These are phyloP conservation scores for Didymodactylos carnosus DNA, from an alignment of 2,888 invertebrate genomes.

Conservation along the genomic window DNA sequence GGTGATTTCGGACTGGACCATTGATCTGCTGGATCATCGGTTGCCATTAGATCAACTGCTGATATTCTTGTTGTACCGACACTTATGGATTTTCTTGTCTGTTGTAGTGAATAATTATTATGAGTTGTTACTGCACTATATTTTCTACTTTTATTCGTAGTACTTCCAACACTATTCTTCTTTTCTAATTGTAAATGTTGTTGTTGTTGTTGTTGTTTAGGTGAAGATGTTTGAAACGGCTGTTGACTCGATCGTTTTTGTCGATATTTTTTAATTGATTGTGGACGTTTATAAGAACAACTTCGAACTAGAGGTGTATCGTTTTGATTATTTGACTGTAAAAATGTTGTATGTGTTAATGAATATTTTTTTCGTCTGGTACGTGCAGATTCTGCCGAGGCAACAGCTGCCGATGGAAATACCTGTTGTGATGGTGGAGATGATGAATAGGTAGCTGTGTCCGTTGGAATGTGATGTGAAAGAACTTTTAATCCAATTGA, in stretches of 20 bases:
- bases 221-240: no score
- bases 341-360: neutral
- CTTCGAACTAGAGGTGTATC: slow-evolving; percentile 1
- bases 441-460: no score
- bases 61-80: neutral
- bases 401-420: neutral
- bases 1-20: neutral
- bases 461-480: no score
- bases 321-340: neutral
- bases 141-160: neutral
- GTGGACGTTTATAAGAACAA: slow-evolving; percentile 9
- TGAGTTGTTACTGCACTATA: no score
- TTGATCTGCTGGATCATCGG: neutral
- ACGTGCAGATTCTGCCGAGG: neutral
- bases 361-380: neutral
- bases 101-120: neutral
- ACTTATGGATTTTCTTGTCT: neutral
- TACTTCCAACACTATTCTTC: neutral
- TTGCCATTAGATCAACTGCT: neutral
- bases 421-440: neutral
- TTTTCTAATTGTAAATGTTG: neutral
- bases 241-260: no score
- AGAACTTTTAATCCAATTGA: no score
- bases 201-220: neutral
- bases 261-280: slow-evolving; percentile 8